phyloP scores from a whole-genome alignment of 2,113 vertebrate species.

The Caloenas nicobarica region DNA sequence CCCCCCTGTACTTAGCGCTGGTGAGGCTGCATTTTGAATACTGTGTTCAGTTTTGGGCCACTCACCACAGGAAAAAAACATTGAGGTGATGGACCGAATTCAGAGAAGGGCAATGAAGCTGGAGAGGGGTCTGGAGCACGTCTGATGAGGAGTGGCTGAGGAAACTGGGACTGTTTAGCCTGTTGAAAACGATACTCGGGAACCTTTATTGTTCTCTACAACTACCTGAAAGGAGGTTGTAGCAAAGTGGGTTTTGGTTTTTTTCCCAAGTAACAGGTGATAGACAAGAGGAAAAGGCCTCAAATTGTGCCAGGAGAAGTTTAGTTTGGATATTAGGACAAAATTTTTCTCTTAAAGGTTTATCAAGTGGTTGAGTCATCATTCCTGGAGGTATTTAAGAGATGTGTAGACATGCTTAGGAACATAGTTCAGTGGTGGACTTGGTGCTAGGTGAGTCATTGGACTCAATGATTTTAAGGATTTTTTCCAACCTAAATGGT shows the following conservation, averaged over 20 bases:
- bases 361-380: not conserved
- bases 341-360: not conserved
- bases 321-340: not conserved
- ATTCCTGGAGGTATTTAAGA: not conserved
- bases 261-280: not conserved
- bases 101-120: not conserved
- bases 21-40: rapidly evolving
- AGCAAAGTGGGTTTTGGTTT: rapidly evolving
- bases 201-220: not conserved
- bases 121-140: rapidly evolving
- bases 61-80: not conserved
- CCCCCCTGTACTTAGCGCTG: rapidly evolving
- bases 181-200: not conserved
- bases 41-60: no score
- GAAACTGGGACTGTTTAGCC: rapidly evolving
- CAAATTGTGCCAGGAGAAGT: not conserved
- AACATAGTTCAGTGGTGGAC: not conserved
- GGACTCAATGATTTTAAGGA: not conserved
- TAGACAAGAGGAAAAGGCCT: not conserved
- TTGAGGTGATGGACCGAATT: not conserved
- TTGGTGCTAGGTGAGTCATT: not conserved
- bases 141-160: not conserved
- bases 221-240: not conserved
- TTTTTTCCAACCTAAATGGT: not conserved
- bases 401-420: rapidly evolving